Percentiles rank a stretch among this genome's conserved stretches.
Conservation (phyloP, 2,888 invertebrate genomes). For the Seira sanloemensis region DNA sequence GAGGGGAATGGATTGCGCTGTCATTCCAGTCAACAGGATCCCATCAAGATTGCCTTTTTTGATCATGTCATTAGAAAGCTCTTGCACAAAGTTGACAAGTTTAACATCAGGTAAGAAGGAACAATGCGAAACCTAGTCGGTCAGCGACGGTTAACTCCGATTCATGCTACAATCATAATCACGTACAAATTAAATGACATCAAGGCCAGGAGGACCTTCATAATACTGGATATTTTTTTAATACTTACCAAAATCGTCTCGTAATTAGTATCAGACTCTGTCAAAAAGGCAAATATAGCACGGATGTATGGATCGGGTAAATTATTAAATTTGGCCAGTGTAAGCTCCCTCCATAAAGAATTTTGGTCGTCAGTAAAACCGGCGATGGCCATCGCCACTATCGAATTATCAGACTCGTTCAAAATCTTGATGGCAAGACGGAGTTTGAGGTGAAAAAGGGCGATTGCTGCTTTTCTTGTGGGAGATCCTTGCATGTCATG, state of each 20-base stretch:
- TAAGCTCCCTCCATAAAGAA: slow-evolving; percentile 87
- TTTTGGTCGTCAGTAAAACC: slow-evolving; percentile 91
- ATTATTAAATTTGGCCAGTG: slow-evolving; percentile 84
- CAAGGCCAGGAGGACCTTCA: no score
- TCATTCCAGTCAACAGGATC: slow-evolving; percentile 87
- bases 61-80: slow-evolving; percentile 83
- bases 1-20: slow-evolving; percentile 85
- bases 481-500: slow-evolving; percentile 81
- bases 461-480: slow-evolving; percentile 92
- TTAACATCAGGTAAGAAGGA: slow-evolving; percentile 88
- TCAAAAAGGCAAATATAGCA: slow-evolving; percentile 93
- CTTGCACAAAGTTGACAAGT: slow-evolving; percentile 86
- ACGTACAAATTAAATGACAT: slow-evolving; percentile 25
- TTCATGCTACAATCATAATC: slow-evolving; percentile 88
- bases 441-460: slow-evolving; percentile 92
- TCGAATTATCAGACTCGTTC: slow-evolving; percentile 77
- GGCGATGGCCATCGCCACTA: slow-evolving; percentile 74
- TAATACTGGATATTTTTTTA: background rate
- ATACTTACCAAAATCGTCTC: slow-evolving; percentile 84
- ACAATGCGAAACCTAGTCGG: slow-evolving; percentile 93
- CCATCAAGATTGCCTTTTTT: slow-evolving; percentile 90
- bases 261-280: slow-evolving; percentile 86
- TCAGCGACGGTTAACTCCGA: slow-evolving; percentile 90
- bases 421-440: slow-evolving; percentile 90
- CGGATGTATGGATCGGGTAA: slow-evolving; percentile 93